phyloP scores from a whole-genome alignment of 2,113 vertebrate genomes.

The Brachionichthys hirsutus region DNA sequence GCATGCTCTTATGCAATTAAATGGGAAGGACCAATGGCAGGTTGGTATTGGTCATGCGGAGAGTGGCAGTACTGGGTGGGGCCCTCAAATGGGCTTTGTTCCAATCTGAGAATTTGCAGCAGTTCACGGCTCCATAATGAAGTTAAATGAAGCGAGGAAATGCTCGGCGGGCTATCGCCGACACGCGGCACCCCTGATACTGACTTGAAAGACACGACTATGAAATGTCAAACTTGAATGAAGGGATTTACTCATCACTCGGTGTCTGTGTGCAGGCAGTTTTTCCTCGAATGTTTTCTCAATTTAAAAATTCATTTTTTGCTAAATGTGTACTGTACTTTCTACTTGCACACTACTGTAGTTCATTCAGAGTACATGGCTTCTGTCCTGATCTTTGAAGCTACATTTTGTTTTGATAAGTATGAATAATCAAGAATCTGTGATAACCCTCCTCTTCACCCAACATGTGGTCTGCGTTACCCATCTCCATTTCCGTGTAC shows the following conservation, averaged over 20 bases:
- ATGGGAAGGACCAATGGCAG: conserved; percentile 42
- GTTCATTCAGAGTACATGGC: background rate
- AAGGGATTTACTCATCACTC: no score
- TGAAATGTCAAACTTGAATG: conserved; percentile 19
- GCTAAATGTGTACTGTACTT: background rate
- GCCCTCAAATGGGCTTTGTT: conserved; percentile 67
- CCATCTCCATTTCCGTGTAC: conserved; percentile 46
- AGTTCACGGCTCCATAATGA: conserved; percentile 82
- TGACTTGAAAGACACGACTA: conserved; percentile 29
- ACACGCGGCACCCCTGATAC: conserved; percentile 65
- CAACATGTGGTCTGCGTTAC: conserved; percentile 68
- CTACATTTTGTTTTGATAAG: conserved; percentile 35
- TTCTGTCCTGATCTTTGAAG: conserved; percentile 24
- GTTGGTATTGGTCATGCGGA: conserved; percentile 49
- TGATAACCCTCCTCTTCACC: conserved; percentile 50
- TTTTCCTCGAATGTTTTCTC: background rate
- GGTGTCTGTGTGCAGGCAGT: conserved; percentile 8
- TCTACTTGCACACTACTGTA: background rate
- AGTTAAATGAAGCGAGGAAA: conserved; percentile 82
- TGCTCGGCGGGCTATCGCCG: conserved; percentile 62
- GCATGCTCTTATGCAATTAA: conserved; percentile 61
- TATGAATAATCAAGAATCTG: conserved; percentile 45
- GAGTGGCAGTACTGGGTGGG: conserved; percentile 47
- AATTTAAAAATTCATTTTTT: background rate
- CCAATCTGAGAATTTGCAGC: conserved; percentile 82